Base-by-base conservation (phyloP, 2,797 vertebrate genomes). In the Gastrophryne carolinensis region DNA sequence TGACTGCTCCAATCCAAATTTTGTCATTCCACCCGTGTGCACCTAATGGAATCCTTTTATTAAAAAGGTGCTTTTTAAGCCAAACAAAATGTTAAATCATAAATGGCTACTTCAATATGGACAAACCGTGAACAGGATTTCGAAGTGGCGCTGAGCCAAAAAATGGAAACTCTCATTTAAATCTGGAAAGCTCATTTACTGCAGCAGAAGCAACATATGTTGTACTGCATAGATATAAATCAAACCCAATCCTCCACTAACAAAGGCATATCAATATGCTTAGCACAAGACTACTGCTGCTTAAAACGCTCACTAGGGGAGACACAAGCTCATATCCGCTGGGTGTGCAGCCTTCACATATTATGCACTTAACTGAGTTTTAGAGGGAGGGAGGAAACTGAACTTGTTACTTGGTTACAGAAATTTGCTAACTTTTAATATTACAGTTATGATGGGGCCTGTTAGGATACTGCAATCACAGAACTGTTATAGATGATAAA, bases 291-390 rank as follows among this genome's bases (percentile, higher is more conserved):
- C 83, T 82, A 76, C 78, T 86, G 86, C 79, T 86, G 79, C 88
- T 89, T 85, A 84, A 86, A 88, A 87, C 82, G 73, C 84, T 83
- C 86, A 80, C 80, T 77, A 70, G 73, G 72, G 79, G 79, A 84
- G 69, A 83, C 75, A 82, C 85, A 81, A 71, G 82, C 83, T 82
- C 87, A 85, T 82, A 81, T 79, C 47, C 67, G 54, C 52, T 83
- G 85, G 84, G 78, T 87, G 65, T 37, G 58, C 60, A 83, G 72
- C 70, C 1, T 19, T 80, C 82, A 83, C 79, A 60, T 73, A 84
- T 83, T 84, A 84, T 54, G 49, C 72, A 78, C 75, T 79, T 74
- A 83, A 84, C 82, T 70, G 84, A 80, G 86, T 87, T 85, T 84
- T 64, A 57, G 54, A 64, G 67, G 82, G 82, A 83, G 74, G 60